A percentile compares a stretch with the other conserved stretches of the same genome.
Conservation (phyloP, 1,140 invertebrate genomes). For the Aphaenogaster ashmeadi region DNA sequence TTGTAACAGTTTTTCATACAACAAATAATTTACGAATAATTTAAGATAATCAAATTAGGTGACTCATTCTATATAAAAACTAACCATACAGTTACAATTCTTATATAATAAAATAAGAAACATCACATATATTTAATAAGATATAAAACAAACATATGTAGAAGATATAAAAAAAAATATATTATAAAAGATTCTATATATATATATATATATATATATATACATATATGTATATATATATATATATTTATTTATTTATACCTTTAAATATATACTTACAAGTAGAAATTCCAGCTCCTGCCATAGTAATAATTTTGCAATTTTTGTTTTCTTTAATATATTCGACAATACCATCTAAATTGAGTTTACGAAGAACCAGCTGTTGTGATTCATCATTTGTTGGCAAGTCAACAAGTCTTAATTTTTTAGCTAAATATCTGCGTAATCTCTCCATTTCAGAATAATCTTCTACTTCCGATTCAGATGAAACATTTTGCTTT, state of each 20-base stretch:
- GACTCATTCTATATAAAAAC: too few species aligned
- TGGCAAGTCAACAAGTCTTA: constrained; percentile 73
- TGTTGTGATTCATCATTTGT: constrained; percentile 43
- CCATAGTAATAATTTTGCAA: constrained; percentile 96
- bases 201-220: too few species aligned
- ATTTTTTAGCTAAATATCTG: constrained; percentile 79
- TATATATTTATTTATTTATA: neutral
- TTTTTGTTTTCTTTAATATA: constrained; percentile 92
- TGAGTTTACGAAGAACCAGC: constrained; percentile 84
- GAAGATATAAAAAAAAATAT: too few species aligned
- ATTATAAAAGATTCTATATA: too few species aligned
- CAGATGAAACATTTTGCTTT: constrained; percentile 34
- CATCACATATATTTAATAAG: too few species aligned
- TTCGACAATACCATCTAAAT: constrained; percentile 90
- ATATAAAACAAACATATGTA: too few species aligned
- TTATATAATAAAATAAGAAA: too few species aligned
- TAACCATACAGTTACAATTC: too few species aligned
- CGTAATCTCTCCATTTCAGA: constrained; percentile 80
- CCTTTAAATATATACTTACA: constrained; percentile 89
- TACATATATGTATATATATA: neutral
- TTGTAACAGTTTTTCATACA: too few species aligned
- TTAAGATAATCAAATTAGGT: too few species aligned
- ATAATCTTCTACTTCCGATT: constrained; percentile 59
- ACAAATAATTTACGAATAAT: too few species aligned
- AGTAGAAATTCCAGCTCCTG: constrained; percentile 98